A percentile compares a stretch with the other conserved stretches of the same genome.
These are phyloP conservation scores for Tetraodon nigroviridis DNA, from an alignment of 2,113 vertebrate genomes.

Conservation along the genomic window DNA sequence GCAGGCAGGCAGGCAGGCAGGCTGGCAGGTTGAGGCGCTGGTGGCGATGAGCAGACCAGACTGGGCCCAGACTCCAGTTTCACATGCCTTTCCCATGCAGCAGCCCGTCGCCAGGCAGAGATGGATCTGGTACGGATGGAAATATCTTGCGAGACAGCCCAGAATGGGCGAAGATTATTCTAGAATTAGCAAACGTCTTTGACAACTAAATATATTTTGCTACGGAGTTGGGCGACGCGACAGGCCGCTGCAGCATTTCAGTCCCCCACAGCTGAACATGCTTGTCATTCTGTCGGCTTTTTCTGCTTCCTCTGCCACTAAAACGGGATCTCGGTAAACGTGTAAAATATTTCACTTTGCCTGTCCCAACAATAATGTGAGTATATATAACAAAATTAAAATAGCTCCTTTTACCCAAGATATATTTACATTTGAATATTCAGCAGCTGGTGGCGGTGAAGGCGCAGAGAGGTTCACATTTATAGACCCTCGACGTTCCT, in stretches of 20 bases:
- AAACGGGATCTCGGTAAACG: conserved; percentile 31
- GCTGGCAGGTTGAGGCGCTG: conserved; percentile 25
- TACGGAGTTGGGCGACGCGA: conserved; percentile 24
- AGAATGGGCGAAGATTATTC: conserved; percentile 65
- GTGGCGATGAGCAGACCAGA: conserved; percentile 33
- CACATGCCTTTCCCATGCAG: conserved; percentile 64
- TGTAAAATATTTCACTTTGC: conserved; percentile 5
- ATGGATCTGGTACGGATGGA: conserved; percentile 50
- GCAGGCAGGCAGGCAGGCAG: too few species aligned
- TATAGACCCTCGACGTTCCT: too few species aligned
- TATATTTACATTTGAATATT: too few species aligned
- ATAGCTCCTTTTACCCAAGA: too few species aligned
- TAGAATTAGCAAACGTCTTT: conserved; percentile 73
- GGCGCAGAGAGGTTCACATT: too few species aligned
- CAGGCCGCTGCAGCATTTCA: conserved; percentile 20
- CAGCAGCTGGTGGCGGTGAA: too few species aligned
- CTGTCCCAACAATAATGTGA: too few species aligned
- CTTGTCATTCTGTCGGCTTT: conserved; percentile 48
- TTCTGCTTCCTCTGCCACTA: conserved; percentile 30
- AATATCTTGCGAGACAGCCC: conserved; percentile 62
- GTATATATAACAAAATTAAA: too few species aligned
- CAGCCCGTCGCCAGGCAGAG: conserved; percentile 30
- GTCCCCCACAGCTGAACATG: conserved; percentile 61
- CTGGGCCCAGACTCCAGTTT: conserved; percentile 55
- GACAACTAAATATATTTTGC: conserved; percentile 60